These are phyloP conservation scores for Ostrea denselamellosa DNA, from an alignment of 1,140 invertebrate species.

Conservation along the genomic window DNA sequence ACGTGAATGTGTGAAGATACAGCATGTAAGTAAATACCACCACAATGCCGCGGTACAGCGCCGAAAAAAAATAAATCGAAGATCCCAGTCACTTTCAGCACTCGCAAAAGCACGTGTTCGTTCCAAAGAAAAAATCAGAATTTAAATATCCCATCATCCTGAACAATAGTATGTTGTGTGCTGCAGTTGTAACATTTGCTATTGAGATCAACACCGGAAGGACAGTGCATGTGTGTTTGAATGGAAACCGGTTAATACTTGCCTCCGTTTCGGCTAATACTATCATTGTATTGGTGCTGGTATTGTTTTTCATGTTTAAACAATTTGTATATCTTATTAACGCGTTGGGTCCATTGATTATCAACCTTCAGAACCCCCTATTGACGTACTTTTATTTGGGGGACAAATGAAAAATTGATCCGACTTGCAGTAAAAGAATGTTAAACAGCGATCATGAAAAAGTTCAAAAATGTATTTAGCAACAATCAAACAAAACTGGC, in stretches of 20 bases:
- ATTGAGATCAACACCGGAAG: constrained; percentile 22
- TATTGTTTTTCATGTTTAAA: constrained; percentile 34
- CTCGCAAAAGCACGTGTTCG: neutral
- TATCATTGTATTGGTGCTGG: constrained; percentile 18
- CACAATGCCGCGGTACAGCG: neutral
- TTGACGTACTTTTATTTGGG: neutral
- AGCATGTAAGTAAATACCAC: neutral
- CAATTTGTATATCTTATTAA: constrained; percentile 39
- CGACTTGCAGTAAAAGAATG: constrained; percentile 13
- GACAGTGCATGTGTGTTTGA: neutral
- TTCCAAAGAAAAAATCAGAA: neutral
- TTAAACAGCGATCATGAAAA: neutral
- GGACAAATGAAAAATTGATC: constrained; percentile 21
- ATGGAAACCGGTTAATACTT: constrained; percentile 18
- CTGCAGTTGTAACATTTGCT: neutral
- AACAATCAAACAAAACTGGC: neutral
- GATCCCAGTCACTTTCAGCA: neutral
- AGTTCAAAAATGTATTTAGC: neutral
- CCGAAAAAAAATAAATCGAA: constrained; percentile 33
- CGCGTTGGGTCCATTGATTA: constrained; percentile 6
- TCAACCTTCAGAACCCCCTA: neutral
- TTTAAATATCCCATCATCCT: constrained; percentile 11
- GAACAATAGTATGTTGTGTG: constrained; percentile 3
- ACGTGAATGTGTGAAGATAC: constrained; percentile 22
- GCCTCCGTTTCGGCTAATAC: neutral